A percentile compares a stretch with the other conserved stretches of the same genome.
Evolutionary conservation across 2,113 vertebrate genomes (phyloP).

Genomic region (Pseudolaguvia tuberculata): DNA sequence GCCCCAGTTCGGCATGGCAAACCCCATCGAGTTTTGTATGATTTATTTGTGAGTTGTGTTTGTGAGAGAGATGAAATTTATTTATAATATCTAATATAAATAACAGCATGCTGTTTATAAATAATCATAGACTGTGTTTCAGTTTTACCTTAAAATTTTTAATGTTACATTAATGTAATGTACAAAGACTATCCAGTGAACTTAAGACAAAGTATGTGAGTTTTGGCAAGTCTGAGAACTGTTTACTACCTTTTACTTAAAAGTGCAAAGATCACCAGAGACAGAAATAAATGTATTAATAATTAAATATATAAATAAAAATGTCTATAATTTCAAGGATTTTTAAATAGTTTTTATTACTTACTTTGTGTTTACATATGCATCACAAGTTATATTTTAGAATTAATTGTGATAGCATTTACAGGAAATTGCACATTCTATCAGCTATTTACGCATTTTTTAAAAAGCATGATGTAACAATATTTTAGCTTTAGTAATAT

Average conservation of each 20-base stretch:
- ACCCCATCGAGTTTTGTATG: background rate
- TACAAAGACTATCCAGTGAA: too few species aligned
- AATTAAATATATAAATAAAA: too few species aligned
- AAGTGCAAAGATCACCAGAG: background rate
- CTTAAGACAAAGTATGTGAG: background rate
- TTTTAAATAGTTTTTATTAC: background rate
- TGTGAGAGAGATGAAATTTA: too few species aligned
- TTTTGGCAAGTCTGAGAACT: background rate
- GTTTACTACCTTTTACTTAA: background rate
- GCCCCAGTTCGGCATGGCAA: constrained; percentile 24
- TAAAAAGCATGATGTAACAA: too few species aligned
- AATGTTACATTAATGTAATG: too few species aligned
- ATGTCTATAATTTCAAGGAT: background rate
- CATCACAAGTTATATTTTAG: background rate
- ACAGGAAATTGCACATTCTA: background rate
- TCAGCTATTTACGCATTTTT: too few species aligned
- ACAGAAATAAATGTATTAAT: background rate
- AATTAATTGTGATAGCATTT: background rate
- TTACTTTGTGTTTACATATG: background rate
- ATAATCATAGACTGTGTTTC: too few species aligned
- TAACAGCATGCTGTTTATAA: too few species aligned
- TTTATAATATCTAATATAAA: too few species aligned
- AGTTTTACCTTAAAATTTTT: too few species aligned
- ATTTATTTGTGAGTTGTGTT: too few species aligned
- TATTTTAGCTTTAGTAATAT: too few species aligned